Percentiles rank a stretch among this genome's conserved stretches.
Conservation (phyloP, 2,113 vertebrate genomes). For the Aix galericulata region DNA sequence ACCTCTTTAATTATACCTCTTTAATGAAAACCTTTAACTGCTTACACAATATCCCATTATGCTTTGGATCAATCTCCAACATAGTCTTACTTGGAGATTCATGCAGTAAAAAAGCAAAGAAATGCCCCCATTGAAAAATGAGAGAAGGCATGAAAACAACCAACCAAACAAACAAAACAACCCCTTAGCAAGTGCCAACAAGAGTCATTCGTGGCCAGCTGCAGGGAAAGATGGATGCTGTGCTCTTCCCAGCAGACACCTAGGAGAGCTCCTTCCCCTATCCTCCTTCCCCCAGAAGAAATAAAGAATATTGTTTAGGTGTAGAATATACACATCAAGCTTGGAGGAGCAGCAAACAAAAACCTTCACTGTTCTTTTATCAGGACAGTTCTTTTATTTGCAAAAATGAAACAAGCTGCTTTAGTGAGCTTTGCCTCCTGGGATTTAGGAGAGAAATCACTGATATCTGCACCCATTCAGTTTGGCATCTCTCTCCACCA, state of each 20-base stretch:
- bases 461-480: rapidly evolving
- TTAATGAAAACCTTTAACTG: neutral
- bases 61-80: neutral
- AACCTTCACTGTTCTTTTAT: neutral
- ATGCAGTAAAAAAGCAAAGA: neutral
- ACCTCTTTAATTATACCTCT: neutral
- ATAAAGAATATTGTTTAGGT: neutral
- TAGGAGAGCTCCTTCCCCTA: neutral
- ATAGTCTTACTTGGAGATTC: neutral
- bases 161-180: neutral
- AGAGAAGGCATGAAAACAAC: neutral
- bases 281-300: neutral
- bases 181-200: neutral
- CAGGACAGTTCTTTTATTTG: neutral
- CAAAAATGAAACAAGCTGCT: neutral
- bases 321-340: neutral
- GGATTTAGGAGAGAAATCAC: neutral
- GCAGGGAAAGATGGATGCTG: neutral
- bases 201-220: neutral
- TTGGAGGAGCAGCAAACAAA: neutral
- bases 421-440: neutral
- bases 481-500: neutral
- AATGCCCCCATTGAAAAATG: neutral
- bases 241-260: neutral
- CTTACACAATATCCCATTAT: neutral